A percentile compares a stretch with the other conserved stretches of the same genome.
These are phyloP conservation scores for Podarcis cretensis DNA, from an alignment of 2,113 vertebrate species.

Conservation along the genomic window DNA sequence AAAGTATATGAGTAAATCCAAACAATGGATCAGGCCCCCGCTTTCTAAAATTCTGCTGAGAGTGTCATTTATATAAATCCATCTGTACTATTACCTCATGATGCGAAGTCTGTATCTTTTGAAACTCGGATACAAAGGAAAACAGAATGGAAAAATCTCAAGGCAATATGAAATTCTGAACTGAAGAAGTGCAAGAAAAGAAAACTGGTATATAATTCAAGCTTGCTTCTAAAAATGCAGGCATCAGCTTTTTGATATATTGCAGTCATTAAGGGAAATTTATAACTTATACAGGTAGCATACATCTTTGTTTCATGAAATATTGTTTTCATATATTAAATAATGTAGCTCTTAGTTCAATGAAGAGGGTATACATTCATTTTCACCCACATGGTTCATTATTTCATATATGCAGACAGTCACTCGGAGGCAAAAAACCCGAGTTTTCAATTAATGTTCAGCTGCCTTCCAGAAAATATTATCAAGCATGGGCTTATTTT, in stretches of 20 bases:
- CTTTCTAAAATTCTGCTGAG: too few species aligned
- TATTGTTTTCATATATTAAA: conserved; percentile 40
- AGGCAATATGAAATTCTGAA: conserved; percentile 3
- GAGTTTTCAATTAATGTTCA: conserved; percentile 55
- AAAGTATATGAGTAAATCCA: neutral
- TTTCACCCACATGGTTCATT: conserved; percentile 28
- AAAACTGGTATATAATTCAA: conserved; percentile 8
- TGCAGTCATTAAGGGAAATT: conserved; percentile 19
- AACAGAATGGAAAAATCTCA: conserved; percentile 24
- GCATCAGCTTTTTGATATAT: conserved; percentile 36
- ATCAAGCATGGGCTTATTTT: conserved; percentile 47
- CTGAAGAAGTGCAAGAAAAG: neutral
- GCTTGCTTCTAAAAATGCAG: conserved; percentile 16
- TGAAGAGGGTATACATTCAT: conserved; percentile 10
- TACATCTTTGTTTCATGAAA: neutral
- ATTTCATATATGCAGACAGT: conserved; percentile 4
- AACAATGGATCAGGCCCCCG: neutral
- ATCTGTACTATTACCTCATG: neutral
- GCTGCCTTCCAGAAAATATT: conserved; percentile 57
- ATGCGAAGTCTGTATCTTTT: neutral
- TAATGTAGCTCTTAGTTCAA: conserved; percentile 28
- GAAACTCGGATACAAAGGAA: neutral
- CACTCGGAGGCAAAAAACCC: conserved; percentile 16
- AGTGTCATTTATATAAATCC: neutral
- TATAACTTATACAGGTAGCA: conserved; percentile 3